These are phyloP conservation scores for Porites cylindrica DNA, from an alignment of 92 coral and sea anemone genomes.

Conservation along the genomic window DNA sequence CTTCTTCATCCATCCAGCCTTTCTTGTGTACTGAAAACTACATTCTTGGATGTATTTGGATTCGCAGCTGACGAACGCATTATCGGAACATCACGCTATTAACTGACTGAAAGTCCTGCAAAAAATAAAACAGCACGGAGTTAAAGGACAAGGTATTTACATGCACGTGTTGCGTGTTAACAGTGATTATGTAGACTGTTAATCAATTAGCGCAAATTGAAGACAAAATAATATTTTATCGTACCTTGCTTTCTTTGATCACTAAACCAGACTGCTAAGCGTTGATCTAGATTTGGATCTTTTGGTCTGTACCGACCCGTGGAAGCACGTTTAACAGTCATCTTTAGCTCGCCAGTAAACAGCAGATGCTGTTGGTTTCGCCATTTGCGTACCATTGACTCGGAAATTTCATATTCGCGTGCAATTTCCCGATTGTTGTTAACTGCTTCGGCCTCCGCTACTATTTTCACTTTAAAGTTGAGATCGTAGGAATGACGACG, in stretches of 20 bases:
- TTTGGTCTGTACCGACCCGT: constrained; percentile 24
- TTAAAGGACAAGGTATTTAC: not conserved
- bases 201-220: not conserved
- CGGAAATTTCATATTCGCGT: too few species aligned
- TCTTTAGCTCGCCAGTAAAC: constrained; percentile 13
- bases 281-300: constrained; percentile 25
- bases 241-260: constrained; percentile 10
- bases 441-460: not conserved
- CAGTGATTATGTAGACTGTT: not conserved
- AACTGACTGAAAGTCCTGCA: constrained; percentile 19
- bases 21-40: constrained; percentile 20
- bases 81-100: constrained; percentile 19
- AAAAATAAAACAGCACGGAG: constrained; percentile 6
- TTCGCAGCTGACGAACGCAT: constrained; percentile 30
- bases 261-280: constrained; percentile 31
- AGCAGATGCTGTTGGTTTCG: too few species aligned
- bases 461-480: not conserved
- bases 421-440: too few species aligned
- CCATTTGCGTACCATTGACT: too few species aligned
- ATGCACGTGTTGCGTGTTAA: not conserved
- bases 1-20: not conserved
- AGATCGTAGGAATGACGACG: not conserved
- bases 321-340: not conserved
- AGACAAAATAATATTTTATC: not conserved
- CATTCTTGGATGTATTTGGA: constrained; percentile 1